These are phyloP conservation scores for Scaptomyza montana DNA, from an alignment of 1,140 invertebrate species.

Conservation along the genomic window DNA sequence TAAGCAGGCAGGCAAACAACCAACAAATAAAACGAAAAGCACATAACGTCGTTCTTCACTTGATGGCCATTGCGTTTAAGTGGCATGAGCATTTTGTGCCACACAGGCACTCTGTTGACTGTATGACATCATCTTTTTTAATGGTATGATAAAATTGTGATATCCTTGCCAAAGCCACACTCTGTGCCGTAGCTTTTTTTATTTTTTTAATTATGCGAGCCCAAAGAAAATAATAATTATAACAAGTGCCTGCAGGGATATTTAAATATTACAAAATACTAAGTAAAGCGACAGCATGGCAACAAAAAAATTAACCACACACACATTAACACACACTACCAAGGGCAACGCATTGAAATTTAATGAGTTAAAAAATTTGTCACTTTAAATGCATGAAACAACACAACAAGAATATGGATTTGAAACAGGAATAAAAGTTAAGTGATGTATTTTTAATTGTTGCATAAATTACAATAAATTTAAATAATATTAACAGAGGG, in stretches of 20 bases:
- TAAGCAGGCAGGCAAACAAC: slow-evolving; percentile 45
- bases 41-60: neutral
- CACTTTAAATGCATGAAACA: slow-evolving; percentile 45
- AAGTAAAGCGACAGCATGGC: slow-evolving; percentile 6
- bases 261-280: slow-evolving; percentile 39
- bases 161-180: slow-evolving; percentile 6
- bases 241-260: slow-evolving; percentile 27
- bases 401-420: too few species aligned
- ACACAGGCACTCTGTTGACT: slow-evolving; percentile 6
- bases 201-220: slow-evolving; percentile 62
- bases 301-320: slow-evolving; percentile 3
- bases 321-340: slow-evolving; percentile 2
- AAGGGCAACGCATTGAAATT: slow-evolving; percentile 54
- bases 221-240: slow-evolving; percentile 29
- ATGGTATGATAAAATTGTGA: slow-evolving; percentile 35
- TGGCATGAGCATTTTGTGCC: slow-evolving; percentile 9
- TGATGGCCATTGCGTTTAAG: neutral
- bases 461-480: slow-evolving; percentile 80
- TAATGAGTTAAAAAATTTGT: slow-evolving; percentile 64
- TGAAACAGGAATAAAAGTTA: slow-evolving; percentile 7
- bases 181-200: neutral
- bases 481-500: slow-evolving; percentile 49
- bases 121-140: slow-evolving; percentile 61
- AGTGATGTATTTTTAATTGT: slow-evolving; percentile 79
- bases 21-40: slow-evolving; percentile 21